Percentiles rank a stretch among this genome's conserved stretches.
Conservation (phyloP, 2,888 invertebrate genomes). For the Cosmopolites sordidus region DNA sequence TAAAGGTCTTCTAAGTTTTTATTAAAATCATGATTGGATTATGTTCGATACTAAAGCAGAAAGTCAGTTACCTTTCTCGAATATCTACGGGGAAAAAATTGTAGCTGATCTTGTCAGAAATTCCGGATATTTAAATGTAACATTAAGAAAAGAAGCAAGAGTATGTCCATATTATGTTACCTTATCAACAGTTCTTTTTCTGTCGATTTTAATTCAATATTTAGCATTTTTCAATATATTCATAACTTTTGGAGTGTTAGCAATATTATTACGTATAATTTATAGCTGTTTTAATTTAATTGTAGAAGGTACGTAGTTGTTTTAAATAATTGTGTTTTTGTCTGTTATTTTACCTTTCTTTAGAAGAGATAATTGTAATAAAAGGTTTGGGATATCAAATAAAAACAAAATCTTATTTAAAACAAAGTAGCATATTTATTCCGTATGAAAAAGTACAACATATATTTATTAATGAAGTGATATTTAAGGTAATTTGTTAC, state of each 20-base stretch:
- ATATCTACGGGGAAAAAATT: neutral
- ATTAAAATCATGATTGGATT: too few relatives aligned
- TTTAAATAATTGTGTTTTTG: conserved; percentile 7
- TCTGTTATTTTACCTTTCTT: conserved; percentile 7
- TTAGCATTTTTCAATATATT: neutral
- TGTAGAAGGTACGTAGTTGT: neutral
- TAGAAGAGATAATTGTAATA: conserved; percentile 27
- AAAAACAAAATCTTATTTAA: conserved; percentile 14
- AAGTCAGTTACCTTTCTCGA: neutral
- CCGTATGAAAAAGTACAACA: conserved; percentile 29
- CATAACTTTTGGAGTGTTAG: neutral
- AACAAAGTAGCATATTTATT: conserved; percentile 27
- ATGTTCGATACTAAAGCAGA: too few relatives aligned
- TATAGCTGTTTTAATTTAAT: neutral
- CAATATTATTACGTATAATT: neutral
- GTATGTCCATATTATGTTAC: neutral
- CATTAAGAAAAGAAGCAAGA: neutral
- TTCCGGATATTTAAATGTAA: neutral
- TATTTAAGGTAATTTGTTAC: conserved; percentile 28
- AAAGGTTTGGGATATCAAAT: conserved; percentile 29
- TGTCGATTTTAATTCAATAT: neutral
- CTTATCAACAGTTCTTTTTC: neutral
- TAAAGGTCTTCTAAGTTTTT: too few relatives aligned
- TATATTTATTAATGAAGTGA: conserved; percentile 31
- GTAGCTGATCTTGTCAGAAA: neutral